Base-by-base conservation (phyloP, 2,888 invertebrate genomes). In the Calliphora vomitoria region DNA sequence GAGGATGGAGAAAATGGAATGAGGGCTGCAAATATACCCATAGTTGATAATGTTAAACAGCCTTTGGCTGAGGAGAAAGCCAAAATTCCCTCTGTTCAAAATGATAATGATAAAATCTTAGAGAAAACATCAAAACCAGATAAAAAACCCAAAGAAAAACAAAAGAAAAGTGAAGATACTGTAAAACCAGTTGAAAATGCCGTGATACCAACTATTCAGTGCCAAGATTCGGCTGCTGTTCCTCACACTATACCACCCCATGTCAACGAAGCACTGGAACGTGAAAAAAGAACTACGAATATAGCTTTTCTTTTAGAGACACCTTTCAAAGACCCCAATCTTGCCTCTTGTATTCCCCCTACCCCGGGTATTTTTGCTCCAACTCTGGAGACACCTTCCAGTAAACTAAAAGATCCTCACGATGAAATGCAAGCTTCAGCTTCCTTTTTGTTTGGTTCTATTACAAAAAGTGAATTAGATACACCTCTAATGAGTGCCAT, bases 401-500 rank as follows among this genome's bases (percentile, higher is more conserved):
- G 90, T 53, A 90, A 91, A 47, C 50, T 84, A 11, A 89, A 84
- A 6, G 89, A 91, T 13, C 20, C 69, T 0, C 74, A 87, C 6
- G 74, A 79, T 20, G 89, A 89, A 15, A 76, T 90, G 72, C 47
- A 91, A 69, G 90, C 90, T 18, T 89, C 91, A 5, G 44, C 90
- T 4, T 90, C 91, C 4, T 91, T 90, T 44, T 87, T 91, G 0
- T 92, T 91, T 62, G 90, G 92, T 8, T 93, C 93, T 18, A 89
- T 95, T 82, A 94, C 95, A n/a, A 95, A 95, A 92, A 94, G 94
- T 90, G 95, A 94, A 87, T 94, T 95, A 87, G 94, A 95, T 4
- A 95, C 95, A 1, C 95, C 95, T 8, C 93, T 94, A 85, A 94
- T 95, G 60, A 91, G 89, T 91, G 94, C 95, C 18, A 94, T 95